Evolutionary conservation across 2,888 invertebrate species (phyloP).

Genomic region (Epirrita christyi): DNA sequence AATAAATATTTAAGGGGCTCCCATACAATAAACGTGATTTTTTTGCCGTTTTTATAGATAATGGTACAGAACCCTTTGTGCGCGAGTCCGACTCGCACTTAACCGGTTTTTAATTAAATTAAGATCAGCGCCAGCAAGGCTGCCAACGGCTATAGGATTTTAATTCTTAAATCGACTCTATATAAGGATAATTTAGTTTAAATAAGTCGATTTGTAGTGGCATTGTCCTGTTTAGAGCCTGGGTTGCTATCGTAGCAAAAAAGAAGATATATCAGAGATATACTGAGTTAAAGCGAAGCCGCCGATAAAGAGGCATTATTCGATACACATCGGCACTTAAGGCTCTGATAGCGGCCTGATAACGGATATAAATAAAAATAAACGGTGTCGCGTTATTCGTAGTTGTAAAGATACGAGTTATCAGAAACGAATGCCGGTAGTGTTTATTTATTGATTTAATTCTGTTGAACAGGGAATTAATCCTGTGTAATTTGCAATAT

Average conservation of each 20-base stretch:
- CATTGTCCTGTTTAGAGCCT: background rate
- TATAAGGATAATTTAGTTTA: no score
- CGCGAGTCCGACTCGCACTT: no score
- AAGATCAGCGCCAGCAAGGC: no score
- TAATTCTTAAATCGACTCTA: no score
- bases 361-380: constrained; percentile 77
- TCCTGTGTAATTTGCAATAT: constrained; percentile 51
- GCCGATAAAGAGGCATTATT: constrained; percentile 68
- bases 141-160: no score
- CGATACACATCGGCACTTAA: constrained; percentile 78
- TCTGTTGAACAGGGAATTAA: constrained; percentile 39
- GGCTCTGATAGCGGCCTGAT: constrained; percentile 64
- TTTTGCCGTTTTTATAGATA: no score
- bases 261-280: constrained; percentile 59
- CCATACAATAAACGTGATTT: no score
- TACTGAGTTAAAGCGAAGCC: constrained; percentile 63
- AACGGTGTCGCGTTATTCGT: constrained; percentile 64
- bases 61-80: no score
- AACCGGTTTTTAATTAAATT: no score
- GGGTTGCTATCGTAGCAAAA: constrained; percentile 40
- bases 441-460: constrained; percentile 55
- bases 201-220: background rate
- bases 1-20: no score
- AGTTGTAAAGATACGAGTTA: constrained; percentile 64
- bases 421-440: constrained; percentile 55